Conservation (phyloP, 37 sponge, comb jelly and placozoan species). For the Trichoplax adhaerens region DNA sequence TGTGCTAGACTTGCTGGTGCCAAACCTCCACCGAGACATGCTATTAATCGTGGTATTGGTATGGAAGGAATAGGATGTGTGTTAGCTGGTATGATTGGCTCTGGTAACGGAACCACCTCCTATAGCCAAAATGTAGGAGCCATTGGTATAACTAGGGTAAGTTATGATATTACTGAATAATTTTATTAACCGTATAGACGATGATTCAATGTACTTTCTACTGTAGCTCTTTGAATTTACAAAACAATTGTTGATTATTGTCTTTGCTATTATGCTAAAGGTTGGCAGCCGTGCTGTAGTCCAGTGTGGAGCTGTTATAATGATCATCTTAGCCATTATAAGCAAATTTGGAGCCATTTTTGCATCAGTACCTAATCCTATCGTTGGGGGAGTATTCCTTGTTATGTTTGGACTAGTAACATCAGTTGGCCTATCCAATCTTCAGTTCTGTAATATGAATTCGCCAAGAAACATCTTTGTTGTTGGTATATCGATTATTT, state of each 20-base stretch:
- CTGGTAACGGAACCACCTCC: constrained; percentile 4
- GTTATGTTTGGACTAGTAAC: constrained; percentile 9
- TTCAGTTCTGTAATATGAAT: constrained; percentile 7
- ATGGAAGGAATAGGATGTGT: constrained; percentile 12
- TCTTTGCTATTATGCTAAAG: neutral
- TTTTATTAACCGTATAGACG: too few species aligned
- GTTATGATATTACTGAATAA: neutral
- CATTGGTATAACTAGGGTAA: constrained; percentile 7
- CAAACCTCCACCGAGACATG: constrained; percentile 9
- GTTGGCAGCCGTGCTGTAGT: constrained; percentile 6
- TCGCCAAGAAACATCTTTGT: constrained; percentile 4
- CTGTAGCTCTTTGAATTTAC: neutral
- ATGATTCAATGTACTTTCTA: too few species aligned
- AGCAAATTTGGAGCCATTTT: constrained; percentile 6
- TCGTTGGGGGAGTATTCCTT: constrained; percentile 8
- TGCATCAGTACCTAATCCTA: constrained; percentile 3
- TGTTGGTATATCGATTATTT: constrained; percentile 2
- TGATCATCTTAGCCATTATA: neutral
- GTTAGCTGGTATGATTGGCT: neutral
- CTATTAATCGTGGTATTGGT: constrained; percentile 5
- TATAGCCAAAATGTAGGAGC: constrained; percentile 9
- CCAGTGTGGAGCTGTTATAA: neutral
- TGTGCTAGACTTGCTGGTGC: constrained; percentile 13
- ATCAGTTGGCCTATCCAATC: constrained; percentile 8
- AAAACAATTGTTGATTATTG: neutral